Conservation (phyloP, 2,113 vertebrate species). For the Crotalus tigris region DNA sequence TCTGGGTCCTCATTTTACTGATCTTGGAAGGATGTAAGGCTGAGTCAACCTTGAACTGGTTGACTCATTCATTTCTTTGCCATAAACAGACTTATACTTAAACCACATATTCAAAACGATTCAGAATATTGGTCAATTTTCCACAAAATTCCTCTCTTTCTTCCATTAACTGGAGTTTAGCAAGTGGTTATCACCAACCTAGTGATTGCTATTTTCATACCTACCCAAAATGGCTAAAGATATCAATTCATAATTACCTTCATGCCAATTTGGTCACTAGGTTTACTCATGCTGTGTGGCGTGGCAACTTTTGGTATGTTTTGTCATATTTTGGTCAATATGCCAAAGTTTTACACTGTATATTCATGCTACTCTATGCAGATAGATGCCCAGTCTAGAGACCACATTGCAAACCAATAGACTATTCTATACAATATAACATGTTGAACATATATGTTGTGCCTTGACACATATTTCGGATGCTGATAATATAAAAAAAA, state of each 20-base stretch:
- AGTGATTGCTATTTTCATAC: neutral
- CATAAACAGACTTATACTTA: neutral
- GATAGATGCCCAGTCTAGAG: neutral
- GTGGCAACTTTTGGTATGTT: neutral
- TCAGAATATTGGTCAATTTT: neutral
- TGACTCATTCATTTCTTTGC: neutral
- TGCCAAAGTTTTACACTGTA: neutral
- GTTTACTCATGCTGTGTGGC: neutral
- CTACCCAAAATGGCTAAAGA: neutral
- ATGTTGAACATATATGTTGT: neutral
- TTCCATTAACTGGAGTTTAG: neutral
- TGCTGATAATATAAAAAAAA: neutral
- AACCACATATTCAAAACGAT: neutral
- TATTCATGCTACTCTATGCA: neutral
- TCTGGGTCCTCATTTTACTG: neutral
- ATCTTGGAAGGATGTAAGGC: neutral
- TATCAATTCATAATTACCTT: neutral
- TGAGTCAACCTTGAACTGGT: neutral
- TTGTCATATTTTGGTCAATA: neutral
- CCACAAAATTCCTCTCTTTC: neutral
- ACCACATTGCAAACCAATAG: neutral
- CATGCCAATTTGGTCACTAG: neutral
- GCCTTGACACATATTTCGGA: neutral
- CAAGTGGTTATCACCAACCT: neutral
- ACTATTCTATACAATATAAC: neutral